A percentile compares a stretch with the other conserved stretches of the same genome.
Conservation (phyloP, 2,113 vertebrate species). For the Sebastes schlegelii region DNA sequence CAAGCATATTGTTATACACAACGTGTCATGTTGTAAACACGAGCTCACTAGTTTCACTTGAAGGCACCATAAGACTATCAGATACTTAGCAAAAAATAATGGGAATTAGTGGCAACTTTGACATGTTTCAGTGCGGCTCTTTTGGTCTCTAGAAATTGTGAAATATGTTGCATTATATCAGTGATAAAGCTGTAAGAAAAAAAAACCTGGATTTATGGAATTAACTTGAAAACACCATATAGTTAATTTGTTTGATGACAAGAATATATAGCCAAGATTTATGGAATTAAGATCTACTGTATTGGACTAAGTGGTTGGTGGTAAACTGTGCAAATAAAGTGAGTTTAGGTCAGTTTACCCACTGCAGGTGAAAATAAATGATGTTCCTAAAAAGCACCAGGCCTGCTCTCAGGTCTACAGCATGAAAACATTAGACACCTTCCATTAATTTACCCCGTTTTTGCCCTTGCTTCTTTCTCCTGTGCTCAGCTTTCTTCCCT, state of each 20-base stretch:
- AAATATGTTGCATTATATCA: slow-evolving; percentile 22
- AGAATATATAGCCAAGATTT: not conserved
- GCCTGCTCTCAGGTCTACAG: slow-evolving; percentile 8
- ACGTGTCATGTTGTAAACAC: too few relatives aligned
- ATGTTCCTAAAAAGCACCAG: not conserved
- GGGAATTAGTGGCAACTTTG: not conserved
- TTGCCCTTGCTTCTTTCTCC: slow-evolving; percentile 34
- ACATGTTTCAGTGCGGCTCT: slow-evolving; percentile 6
- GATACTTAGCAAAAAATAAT: not conserved
- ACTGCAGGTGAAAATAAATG: not conserved
- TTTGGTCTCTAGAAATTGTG: not conserved
- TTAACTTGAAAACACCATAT: not conserved
- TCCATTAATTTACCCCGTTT: slow-evolving; percentile 39
- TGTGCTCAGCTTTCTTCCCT: slow-evolving; percentile 32
- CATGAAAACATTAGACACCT: slow-evolving; percentile 23
- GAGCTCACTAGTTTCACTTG: too few relatives aligned
- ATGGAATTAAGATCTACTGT: not conserved
- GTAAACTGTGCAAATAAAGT: not conserved
- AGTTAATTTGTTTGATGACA: not conserved
- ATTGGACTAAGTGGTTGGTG: not conserved
- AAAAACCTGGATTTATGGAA: not conserved
- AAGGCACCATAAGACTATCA: not conserved
- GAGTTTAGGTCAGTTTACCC: not conserved
- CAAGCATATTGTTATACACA: too few relatives aligned
- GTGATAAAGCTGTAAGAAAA: slow-evolving; percentile 31